A percentile compares a stretch with the other conserved stretches of the same genome.
Conservation (phyloP, 2,888 invertebrate genomes). For the Neoitamus cyanurus region DNA sequence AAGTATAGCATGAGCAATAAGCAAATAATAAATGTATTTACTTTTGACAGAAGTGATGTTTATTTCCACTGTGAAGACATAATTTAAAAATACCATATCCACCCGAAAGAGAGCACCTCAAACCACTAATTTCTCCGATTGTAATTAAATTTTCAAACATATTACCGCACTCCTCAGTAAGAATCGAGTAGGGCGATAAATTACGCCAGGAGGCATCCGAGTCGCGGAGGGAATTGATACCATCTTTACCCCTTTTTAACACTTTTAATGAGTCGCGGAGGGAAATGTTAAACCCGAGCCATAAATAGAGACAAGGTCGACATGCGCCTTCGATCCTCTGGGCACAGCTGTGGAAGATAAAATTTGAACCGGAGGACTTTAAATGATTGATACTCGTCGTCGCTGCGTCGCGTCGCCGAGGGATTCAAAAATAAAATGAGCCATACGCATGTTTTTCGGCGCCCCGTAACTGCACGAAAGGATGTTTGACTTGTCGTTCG, state of each 20-base stretch:
- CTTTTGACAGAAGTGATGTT: too few species aligned
- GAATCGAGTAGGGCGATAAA: constrained; percentile 1
- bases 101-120: background rate
- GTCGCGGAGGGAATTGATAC: constrained; percentile 17
- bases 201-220: background rate
- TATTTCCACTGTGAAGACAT: too few species aligned
- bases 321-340: background rate
- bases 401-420: background rate
- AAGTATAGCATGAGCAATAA: too few species aligned
- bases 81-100: background rate
- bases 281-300: constrained; percentile 45
- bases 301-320: constrained; percentile 38
- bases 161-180: background rate
- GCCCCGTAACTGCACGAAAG: background rate
- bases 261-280: constrained; percentile 44
- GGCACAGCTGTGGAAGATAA: constrained; percentile 33
- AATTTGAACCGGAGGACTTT: background rate
- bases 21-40: too few species aligned
- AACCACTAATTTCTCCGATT: background rate
- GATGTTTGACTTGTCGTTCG: background rate
- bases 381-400: background rate
- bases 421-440: background rate
- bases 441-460: background rate
- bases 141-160: constrained; percentile 7
- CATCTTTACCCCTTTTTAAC: constrained; percentile 45